Evolutionary conservation across 2,888 invertebrate genomes (phyloP).

Genomic region (Cyclophora punctaria): DNA sequence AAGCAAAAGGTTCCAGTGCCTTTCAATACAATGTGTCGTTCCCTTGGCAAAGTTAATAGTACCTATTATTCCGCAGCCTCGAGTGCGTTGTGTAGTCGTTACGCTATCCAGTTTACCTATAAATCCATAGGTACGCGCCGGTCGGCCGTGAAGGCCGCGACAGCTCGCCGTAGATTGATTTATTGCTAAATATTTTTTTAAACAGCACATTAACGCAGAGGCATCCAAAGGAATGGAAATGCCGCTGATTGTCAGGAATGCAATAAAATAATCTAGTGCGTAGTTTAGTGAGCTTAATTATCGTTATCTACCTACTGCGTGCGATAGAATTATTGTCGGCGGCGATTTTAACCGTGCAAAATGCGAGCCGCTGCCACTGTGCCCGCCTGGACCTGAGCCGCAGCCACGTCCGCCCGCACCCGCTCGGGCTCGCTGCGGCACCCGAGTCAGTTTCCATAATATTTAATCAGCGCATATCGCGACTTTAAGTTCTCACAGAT

Average conservation of each 20-base stretch:
- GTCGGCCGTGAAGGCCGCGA: too few species aligned
- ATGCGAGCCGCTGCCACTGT: neutral
- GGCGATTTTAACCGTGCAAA: too few species aligned
- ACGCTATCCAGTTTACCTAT: too few species aligned
- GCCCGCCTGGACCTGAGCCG: neutral
- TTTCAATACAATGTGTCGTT: too few species aligned
- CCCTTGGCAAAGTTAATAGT: too few species aligned
- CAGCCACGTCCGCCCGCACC: conserved; percentile 11
- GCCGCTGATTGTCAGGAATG: conserved; percentile 1
- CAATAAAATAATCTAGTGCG: conserved; percentile 1
- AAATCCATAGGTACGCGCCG: too few species aligned
- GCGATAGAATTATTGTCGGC: too few species aligned
- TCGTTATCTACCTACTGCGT: too few species aligned
- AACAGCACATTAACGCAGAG: neutral
- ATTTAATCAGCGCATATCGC: conserved; percentile 23
- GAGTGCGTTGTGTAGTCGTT: too few species aligned
- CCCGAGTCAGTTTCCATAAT: conserved; percentile 27
- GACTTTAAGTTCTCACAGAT: conserved; percentile 45
- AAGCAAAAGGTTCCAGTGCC: too few species aligned
- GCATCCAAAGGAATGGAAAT: neutral
- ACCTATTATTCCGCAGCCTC: too few species aligned
- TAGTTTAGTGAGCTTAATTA: neutral
- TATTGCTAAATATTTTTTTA: neutral
- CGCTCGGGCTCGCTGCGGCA: conserved; percentile 30
- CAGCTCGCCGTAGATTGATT: too few species aligned